These are phyloP conservation scores for Zoanthus sociatus DNA, from an alignment of 92 coral and sea anemone genomes.

Conservation along the genomic window DNA sequence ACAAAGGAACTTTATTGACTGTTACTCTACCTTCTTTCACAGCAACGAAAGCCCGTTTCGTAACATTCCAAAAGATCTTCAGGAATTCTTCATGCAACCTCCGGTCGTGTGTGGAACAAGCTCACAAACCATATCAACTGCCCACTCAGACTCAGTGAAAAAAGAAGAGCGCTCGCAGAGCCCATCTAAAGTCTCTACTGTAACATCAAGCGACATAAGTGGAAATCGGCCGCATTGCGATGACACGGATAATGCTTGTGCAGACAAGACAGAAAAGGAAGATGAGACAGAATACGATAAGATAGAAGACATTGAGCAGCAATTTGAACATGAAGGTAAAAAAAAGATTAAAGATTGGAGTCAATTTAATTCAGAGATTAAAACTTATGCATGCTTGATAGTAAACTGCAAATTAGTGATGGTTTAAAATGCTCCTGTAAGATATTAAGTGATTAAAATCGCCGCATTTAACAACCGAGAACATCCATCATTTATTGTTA, in stretches of 20 bases:
- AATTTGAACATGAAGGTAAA: conserved; percentile 2
- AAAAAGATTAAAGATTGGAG: background rate
- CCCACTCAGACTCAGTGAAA: background rate
- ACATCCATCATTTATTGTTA: too few species aligned
- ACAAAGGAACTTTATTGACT: background rate
- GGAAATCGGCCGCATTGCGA: background rate
- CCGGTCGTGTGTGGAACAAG: background rate
- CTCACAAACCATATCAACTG: background rate
- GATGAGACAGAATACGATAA: background rate
- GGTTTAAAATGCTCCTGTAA: too few species aligned
- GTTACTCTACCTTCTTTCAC: background rate
- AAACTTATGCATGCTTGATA: background rate
- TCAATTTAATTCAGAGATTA: background rate
- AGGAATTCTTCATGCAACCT: conserved; percentile 30
- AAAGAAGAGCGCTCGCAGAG: background rate
- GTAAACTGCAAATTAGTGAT: background rate
- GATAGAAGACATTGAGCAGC: background rate
- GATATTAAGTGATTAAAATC: too few species aligned
- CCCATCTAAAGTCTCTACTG: background rate
- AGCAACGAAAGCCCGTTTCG: background rate
- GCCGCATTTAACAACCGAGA: too few species aligned
- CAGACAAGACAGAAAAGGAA: background rate
- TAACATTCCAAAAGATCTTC: conserved; percentile 27
- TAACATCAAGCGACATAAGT: background rate
- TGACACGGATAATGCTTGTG: background rate